A percentile compares a stretch with the other conserved stretches of the same genome.
Evolutionary conservation across 2,888 invertebrate species (phyloP).

Genomic region (Gastracanthus pulcherrimus): DNA sequence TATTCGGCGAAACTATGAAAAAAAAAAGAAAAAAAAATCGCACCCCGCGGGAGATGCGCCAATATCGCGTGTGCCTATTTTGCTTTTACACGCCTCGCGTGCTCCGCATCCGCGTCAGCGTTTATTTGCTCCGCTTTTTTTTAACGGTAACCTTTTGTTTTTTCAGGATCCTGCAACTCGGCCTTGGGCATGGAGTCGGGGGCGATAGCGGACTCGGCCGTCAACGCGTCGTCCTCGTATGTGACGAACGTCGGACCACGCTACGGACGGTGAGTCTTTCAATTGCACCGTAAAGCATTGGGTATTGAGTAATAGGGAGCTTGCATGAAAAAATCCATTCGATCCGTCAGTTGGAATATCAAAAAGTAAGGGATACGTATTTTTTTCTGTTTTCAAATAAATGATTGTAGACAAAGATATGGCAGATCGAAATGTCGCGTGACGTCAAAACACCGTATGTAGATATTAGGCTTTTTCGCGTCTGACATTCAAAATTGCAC

Average conservation of each 20-base stretch:
- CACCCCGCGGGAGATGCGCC: conserved; percentile 10
- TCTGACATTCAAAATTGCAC: no score
- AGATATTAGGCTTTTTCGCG: no score
- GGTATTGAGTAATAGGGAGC: not conserved
- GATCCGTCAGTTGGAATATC: no score
- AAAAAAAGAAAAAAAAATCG: conserved; percentile 29
- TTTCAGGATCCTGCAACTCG: conserved; percentile 82
- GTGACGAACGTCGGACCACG: conserved; percentile 85
- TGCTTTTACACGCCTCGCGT: conserved; percentile 1
- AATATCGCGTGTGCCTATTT: conserved; percentile 9
- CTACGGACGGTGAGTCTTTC: conserved; percentile 82
- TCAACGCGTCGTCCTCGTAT: conserved; percentile 85
- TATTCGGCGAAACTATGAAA: conserved; percentile 2
- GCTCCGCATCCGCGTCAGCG: conserved; percentile 10
- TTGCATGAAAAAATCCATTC: no score
- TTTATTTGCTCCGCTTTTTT: conserved; percentile 39
- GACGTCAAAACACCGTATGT: no score
- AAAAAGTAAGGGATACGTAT: no score
- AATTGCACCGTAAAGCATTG: no score
- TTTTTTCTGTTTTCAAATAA: no score
- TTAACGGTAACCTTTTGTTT: conserved; percentile 41
- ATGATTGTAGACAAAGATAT: no score
- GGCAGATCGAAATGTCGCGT: no score
- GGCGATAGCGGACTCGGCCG: conserved; percentile 83
- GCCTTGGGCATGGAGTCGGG: conserved; percentile 87